A percentile compares a stretch with the other conserved stretches of the same genome.
Conservation (phyloP, 2,797 vertebrate species). For the Eptatretus atami region DNA sequence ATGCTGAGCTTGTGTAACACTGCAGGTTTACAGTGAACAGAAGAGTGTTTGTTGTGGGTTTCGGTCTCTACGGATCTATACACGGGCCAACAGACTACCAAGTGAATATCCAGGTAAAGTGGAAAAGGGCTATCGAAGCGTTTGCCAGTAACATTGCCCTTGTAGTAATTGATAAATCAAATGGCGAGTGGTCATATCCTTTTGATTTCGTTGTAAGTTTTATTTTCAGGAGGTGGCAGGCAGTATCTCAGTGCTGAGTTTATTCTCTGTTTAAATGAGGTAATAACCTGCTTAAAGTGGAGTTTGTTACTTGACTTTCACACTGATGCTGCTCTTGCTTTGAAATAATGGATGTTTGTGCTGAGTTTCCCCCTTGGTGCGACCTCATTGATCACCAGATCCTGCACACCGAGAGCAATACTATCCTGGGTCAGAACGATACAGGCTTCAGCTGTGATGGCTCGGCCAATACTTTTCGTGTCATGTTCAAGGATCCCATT, state of each 20-base stretch:
- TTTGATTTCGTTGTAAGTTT: too few relatives aligned
- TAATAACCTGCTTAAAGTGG: neutral
- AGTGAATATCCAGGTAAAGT: conserved; percentile 69
- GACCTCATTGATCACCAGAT: conserved; percentile 21
- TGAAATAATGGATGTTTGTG: neutral
- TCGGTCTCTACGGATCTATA: conserved; percentile 89
- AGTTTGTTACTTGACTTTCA: neutral
- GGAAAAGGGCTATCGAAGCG: neutral
- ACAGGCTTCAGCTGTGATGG: conserved; percentile 92
- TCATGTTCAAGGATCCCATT: conserved; percentile 94
- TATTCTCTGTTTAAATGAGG: too few relatives aligned
- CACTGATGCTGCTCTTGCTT: conserved; percentile 7
- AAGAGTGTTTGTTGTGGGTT: conserved; percentile 79
- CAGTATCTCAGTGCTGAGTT: too few relatives aligned
- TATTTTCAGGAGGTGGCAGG: too few relatives aligned
- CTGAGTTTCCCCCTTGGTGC: too few relatives aligned
- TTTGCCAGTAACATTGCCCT: neutral
- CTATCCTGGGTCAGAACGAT: conserved; percentile 72
- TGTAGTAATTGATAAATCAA: conserved; percentile 8
- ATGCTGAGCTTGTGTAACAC: too few relatives aligned
- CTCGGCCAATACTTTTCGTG: conserved; percentile 62
- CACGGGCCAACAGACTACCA: conserved; percentile 88
- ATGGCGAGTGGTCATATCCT: too few relatives aligned
- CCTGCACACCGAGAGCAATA: conserved; percentile 83
- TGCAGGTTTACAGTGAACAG: conserved; percentile 56